Percentiles rank a stretch among this genome's conserved stretches.
Conservation (phyloP, 2,113 vertebrate species). For the Gopherus flavomarginatus region DNA sequence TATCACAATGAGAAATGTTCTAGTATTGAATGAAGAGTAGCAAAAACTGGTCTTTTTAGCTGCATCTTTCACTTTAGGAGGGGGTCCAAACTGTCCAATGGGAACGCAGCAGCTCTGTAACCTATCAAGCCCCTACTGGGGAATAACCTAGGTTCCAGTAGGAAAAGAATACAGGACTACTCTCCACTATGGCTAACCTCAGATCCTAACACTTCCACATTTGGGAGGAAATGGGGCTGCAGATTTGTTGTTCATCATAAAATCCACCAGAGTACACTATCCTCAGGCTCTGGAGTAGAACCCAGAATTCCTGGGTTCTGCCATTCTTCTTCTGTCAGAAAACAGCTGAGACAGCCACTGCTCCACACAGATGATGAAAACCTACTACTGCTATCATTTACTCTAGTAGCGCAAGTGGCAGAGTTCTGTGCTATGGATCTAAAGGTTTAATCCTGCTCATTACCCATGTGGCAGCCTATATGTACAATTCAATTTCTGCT, state of each 20-base stretch:
- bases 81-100: neutral
- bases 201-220: neutral
- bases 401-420: accelerated
- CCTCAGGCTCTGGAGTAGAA: neutral
- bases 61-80: neutral
- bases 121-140: neutral
- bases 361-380: neutral
- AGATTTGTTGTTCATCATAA: neutral
- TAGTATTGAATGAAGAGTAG: neutral
- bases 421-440: neutral
- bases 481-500: neutral
- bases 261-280: neutral
- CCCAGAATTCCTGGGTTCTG: neutral
- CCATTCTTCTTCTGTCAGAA: neutral
- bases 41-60: neutral
- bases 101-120: neutral
- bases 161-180: neutral
- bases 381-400: neutral
- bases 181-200: neutral
- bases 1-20: neutral
- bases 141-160: neutral
- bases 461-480: accelerated
- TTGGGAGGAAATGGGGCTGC: neutral
- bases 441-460: neutral
- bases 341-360: neutral